A percentile compares a stretch with the other conserved stretches of the same genome.
Conservation (phyloP, 2,113 vertebrate genomes). For the Progne subis region DNA sequence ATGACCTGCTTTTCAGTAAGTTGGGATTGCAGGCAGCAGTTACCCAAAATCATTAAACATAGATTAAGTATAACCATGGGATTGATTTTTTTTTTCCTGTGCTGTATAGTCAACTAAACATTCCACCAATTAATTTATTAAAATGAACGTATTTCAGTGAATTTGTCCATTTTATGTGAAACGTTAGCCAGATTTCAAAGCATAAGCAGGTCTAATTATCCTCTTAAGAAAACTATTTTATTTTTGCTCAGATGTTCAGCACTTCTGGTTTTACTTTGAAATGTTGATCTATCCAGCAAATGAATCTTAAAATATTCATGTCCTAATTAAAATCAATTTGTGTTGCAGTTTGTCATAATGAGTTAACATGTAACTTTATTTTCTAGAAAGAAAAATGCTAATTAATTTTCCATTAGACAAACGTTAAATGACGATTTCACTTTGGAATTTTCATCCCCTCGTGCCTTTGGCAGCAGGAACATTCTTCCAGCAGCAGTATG, state of each 20-base stretch:
- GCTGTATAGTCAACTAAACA: conserved; percentile 42
- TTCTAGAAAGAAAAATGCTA: conserved; percentile 42
- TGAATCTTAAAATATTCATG: conserved; percentile 75
- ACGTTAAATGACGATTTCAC: not conserved
- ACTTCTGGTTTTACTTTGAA: conserved; percentile 72
- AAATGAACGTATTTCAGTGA: conserved; percentile 45
- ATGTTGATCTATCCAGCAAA: conserved; percentile 67
- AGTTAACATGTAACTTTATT: conserved; percentile 58
- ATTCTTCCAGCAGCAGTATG: not conserved
- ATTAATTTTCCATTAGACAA: conserved; percentile 57
- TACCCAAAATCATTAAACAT: conserved; percentile 69
- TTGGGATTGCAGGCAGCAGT: conserved; percentile 65
- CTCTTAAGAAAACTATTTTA: conserved; percentile 63
- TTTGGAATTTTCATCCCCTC: not conserved
- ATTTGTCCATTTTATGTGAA: conserved; percentile 39
- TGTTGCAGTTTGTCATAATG: conserved; percentile 67
- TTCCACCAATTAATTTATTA: conserved; percentile 61
- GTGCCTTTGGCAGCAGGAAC: not conserved
- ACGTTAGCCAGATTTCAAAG: conserved; percentile 62
- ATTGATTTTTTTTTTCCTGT: conserved; percentile 57
- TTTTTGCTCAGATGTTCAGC: conserved; percentile 67
- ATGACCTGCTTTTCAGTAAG: conserved; percentile 55
- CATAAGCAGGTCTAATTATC: conserved; percentile 46
- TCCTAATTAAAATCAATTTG: conserved; percentile 72
- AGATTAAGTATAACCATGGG: conserved; percentile 74